Evolutionary conservation across 2,113 vertebrate species (phyloP).

Genomic region (Cheirogaleus medius): DNA sequence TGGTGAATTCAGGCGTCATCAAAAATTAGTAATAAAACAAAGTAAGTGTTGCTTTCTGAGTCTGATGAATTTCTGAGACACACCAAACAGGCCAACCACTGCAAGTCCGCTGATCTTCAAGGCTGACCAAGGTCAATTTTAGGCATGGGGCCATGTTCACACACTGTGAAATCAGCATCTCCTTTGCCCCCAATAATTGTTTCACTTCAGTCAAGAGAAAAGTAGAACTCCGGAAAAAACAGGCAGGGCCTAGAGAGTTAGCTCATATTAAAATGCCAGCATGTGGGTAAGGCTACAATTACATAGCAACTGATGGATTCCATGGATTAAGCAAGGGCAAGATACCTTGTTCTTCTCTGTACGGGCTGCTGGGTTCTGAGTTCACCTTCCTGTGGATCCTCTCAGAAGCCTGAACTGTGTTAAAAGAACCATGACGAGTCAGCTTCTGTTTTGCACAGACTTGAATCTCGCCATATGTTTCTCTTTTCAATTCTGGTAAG

Average conservation of each 20-base stretch:
- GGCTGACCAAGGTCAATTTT: not conserved
- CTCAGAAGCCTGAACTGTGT: slow-evolving; percentile 73
- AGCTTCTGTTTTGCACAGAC: slow-evolving; percentile 81
- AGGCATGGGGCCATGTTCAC: not conserved
- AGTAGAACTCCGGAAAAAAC: not conserved
- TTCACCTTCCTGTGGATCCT: slow-evolving; percentile 83
- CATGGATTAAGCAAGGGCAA: not conserved
- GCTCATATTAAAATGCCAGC: not conserved
- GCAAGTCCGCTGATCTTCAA: not conserved
- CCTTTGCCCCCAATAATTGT: not conserved
- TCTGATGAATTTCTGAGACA: not conserved
- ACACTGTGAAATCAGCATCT: slow-evolving; percentile 18
- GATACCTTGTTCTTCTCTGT: slow-evolving; percentile 82
- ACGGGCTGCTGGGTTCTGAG: slow-evolving; percentile 91
- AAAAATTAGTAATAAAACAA: slow-evolving; percentile 15
- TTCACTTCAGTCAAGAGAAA: not conserved
- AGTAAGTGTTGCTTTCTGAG: not conserved
- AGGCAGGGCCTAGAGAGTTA: not conserved
- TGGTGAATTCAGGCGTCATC: not conserved
- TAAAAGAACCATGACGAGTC: slow-evolving; percentile 87
- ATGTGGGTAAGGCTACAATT: not conserved
- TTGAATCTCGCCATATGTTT: slow-evolving; percentile 41
- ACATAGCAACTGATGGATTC: rapidly evolving
- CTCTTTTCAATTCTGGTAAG: slow-evolving; percentile 74
- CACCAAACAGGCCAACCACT: not conserved